These are phyloP conservation scores for Psophia crepitans DNA, from an alignment of 2,113 vertebrate genomes.

Conservation along the genomic window DNA sequence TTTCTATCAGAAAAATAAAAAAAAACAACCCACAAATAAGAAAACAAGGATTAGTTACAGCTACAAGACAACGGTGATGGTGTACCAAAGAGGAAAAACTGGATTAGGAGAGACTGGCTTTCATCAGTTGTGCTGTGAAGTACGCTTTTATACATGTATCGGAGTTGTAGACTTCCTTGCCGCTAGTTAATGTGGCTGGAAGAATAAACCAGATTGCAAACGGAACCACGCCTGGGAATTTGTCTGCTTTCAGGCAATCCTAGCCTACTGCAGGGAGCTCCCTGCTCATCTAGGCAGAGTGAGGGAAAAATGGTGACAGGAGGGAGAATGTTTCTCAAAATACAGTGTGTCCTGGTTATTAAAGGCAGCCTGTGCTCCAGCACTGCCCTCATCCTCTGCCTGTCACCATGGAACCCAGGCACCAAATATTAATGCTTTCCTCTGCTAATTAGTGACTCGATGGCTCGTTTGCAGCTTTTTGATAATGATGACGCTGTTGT, in stretches of 20 bases:
- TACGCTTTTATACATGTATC: neutral
- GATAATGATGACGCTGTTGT: neutral
- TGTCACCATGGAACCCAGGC: neutral
- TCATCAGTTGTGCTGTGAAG: neutral
- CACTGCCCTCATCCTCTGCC: neutral
- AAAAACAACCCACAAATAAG: neutral
- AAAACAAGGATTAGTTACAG: neutral
- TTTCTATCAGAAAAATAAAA: constrained; percentile 76
- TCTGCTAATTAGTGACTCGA: neutral
- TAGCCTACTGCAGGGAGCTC: neutral
- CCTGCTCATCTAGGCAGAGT: neutral
- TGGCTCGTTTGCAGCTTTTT: neutral
- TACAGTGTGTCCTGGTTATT: neutral
- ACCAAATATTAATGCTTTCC: neutral
- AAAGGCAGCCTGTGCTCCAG: neutral
- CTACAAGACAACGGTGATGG: neutral
- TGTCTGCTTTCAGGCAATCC: neutral
- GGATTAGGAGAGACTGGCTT: neutral
- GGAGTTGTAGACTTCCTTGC: neutral
- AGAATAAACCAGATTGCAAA: neutral
- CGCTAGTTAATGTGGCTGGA: neutral
- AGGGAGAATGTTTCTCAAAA: neutral
- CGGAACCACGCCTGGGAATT: neutral
- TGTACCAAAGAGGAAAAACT: neutral
- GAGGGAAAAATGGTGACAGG: neutral